These are phyloP conservation scores for Cyanoliseus patagonus DNA, from an alignment of 2,113 vertebrate genomes.

Conservation along the genomic window DNA sequence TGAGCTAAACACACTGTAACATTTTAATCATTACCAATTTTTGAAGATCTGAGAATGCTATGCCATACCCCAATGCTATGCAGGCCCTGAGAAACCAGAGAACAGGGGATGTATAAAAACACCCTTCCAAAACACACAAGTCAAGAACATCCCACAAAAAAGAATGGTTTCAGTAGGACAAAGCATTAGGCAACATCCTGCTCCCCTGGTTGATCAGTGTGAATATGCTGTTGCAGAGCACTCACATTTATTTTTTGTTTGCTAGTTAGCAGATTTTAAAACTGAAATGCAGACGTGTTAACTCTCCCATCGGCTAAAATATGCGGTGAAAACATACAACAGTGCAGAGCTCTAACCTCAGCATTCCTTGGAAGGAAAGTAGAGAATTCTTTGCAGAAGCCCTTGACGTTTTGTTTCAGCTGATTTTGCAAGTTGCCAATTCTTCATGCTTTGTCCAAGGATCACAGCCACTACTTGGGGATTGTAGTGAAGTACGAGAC, in stretches of 20 bases:
- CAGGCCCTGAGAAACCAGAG: background rate
- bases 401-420: background rate
- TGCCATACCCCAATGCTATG: background rate
- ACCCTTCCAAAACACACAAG: background rate
- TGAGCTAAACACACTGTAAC: background rate
- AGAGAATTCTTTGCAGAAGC: background rate
- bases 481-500: background rate
- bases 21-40: background rate
- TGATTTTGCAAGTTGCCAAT: background rate
- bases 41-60: background rate
- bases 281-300: background rate
- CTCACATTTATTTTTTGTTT: background rate
- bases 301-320: background rate
- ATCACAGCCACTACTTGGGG: background rate
- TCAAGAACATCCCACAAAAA: background rate
- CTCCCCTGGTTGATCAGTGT: background rate
- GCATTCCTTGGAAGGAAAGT: background rate
- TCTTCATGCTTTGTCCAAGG: background rate
- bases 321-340: background rate
- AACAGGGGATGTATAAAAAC: background rate
- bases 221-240: background rate
- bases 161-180: fast-evolving
- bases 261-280: background rate
- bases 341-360: background rate
- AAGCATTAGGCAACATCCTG: background rate